Evolutionary conservation across 2,888 invertebrate genomes (phyloP), one percentile per base, ranked within the genome.

Genomic region (Cryptosula pallasiana): DNA sequence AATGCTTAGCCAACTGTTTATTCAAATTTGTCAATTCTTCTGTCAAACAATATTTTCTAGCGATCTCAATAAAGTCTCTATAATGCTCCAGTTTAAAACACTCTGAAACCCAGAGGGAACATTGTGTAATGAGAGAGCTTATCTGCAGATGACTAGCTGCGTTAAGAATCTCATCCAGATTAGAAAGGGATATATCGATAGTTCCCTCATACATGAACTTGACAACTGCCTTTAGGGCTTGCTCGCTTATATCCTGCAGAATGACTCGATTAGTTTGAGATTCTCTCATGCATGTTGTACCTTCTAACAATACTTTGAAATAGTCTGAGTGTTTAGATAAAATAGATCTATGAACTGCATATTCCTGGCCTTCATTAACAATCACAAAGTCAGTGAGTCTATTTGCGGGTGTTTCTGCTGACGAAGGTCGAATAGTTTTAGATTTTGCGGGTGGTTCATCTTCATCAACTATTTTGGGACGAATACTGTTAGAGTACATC

Each of bases 271-370:
- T 63, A 3, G 5, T 32, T 34, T 63, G 63, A 20, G 32, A 25
- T 27, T 63, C 63, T 1, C 20, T 1, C 63, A 63, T 63, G 13
- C 63, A 32, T 5, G 63, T 63, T 32, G 27, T 27, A 32, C 63
- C 63, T 32, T 63, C 63, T 13, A 63, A n/a, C 13, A 63, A 27
- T 16, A 34, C 27, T 32, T 63, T 63, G 27, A 63, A 63, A 63
- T 63, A 63, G 27, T 63, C 63, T 5, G 63, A 63, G 27, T 63
- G 63, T 63, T 63, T 34, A 32, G 34, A 32, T 63, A 63, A 63
- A 1, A 63, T n/a, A 25, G 29, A 29, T 13, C 27, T 63, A n/a
- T 63, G 63, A 27, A 63, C 63, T 13, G 27, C 29, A n/a, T 25
- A 63, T 13, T 63, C 34, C 2, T 34, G 5, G 3, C 32, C 63